Percentiles rank a stretch among this genome's conserved stretches.
Evolutionary conservation across 2,797 vertebrate genomes (phyloP).

Genomic region (Graptemys geographica): DNA sequence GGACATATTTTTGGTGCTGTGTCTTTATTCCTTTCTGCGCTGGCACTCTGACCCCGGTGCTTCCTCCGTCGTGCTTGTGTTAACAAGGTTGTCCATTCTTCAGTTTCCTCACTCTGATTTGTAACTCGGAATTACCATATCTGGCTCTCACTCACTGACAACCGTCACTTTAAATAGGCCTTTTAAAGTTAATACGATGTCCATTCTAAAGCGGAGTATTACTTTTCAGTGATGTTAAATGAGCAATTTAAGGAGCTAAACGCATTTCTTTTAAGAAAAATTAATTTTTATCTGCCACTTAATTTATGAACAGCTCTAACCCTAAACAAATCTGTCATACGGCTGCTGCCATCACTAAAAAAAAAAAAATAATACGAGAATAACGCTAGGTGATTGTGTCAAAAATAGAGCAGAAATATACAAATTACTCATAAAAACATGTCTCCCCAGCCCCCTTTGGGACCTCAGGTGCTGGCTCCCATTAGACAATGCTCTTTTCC

Average conservation of each 20-base stretch:
- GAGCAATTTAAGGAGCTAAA: conserved; percentile 72
- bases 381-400: conserved; percentile 52
- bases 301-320: conserved; percentile 66
- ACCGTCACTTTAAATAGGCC: conserved; percentile 80
- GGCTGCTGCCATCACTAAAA: conserved; percentile 23
- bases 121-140: conserved; percentile 81
- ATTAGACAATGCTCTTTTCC: not conserved
- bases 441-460: not conserved
- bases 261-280: conserved; percentile 72
- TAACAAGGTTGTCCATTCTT: conserved; percentile 78
- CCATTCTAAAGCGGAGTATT: conserved; percentile 75
- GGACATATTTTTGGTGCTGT: conserved; percentile 79
- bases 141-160: conserved; percentile 80
- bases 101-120: conserved; percentile 78
- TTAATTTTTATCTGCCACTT: conserved; percentile 70
- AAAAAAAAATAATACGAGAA: conserved; percentile 62
- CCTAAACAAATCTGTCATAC: conserved; percentile 68
- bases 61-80: conserved; percentile 75
- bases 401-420: conserved; percentile 53
- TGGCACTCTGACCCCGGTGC: conserved; percentile 73
- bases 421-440: conserved; percentile 18
- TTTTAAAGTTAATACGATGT: conserved; percentile 80
- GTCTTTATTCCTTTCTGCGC: conserved; percentile 74
- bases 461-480: not conserved
- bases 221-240: conserved; percentile 79